Evolutionary conservation across 2,888 invertebrate species (phyloP).

Genomic region (Arctia plantaginis): DNA sequence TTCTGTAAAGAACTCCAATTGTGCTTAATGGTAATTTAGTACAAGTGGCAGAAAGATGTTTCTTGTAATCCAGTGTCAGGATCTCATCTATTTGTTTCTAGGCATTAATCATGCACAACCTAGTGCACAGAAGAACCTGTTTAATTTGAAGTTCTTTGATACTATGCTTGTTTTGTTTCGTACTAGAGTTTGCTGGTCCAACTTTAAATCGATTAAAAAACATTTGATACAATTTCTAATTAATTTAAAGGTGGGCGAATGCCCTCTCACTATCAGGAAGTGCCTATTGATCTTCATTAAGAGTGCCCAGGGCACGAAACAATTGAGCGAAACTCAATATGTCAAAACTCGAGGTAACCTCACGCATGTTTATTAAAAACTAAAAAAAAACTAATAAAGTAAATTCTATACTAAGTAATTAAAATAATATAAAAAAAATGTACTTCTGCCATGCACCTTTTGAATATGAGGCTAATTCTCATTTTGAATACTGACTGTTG

Average conservation of each 20-base stretch:
- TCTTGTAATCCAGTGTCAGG: not conserved
- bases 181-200: constrained; percentile 16
- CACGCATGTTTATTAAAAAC: constrained; percentile 51
- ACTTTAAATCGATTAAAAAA: constrained; percentile 46
- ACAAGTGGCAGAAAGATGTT: not conserved
- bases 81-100: not conserved
- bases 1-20: not conserved
- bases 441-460: constrained; percentile 66
- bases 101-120: not conserved
- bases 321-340: constrained; percentile 57
- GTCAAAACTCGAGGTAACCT: constrained; percentile 65
- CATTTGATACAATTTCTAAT: constrained; percentile 36
- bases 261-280: constrained; percentile 59
- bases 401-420: constrained; percentile 48
- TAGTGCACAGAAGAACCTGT: not conserved
- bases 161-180: not conserved
- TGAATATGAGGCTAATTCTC: constrained; percentile 41
- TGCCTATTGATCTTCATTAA: constrained; percentile 51
- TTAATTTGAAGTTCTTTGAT: not conserved
- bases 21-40: not conserved
- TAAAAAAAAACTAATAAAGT: constrained; percentile 47
- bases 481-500: constrained; percentile 52
- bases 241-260: constrained; percentile 45
- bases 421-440: constrained; percentile 61
- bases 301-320: constrained; percentile 62